A percentile compares a stretch with the other conserved stretches of the same genome.
These are phyloP conservation scores for Serrognathus titanus DNA, from an alignment of 2,888 invertebrate species.

Conservation along the genomic window DNA sequence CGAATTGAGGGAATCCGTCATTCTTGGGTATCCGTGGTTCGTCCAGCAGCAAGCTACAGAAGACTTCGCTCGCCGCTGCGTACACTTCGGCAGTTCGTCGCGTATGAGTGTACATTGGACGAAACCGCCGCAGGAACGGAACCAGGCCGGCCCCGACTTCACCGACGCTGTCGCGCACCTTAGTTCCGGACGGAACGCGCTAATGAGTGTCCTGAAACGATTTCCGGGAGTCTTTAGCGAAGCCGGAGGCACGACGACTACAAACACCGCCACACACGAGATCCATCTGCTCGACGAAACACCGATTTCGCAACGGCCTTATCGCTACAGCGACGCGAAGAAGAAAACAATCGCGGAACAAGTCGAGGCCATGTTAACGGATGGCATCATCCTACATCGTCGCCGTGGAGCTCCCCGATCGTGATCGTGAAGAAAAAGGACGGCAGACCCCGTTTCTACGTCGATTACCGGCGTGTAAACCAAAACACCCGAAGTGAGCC, in stretches of 20 bases:
- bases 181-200: too few relatives aligned
- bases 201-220: too few relatives aligned
- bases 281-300: background rate
- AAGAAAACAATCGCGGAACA: constrained; percentile 20
- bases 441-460: constrained; percentile 23
- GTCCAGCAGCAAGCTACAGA: too few relatives aligned
- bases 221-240: background rate
- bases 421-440: constrained; percentile 27
- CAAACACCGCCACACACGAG: background rate
- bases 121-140: too few relatives aligned
- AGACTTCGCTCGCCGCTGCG: too few relatives aligned
- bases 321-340: constrained; percentile 22
- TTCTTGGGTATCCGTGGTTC: too few relatives aligned
- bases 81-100: too few relatives aligned
- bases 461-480: constrained; percentile 27
- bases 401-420: constrained; percentile 20
- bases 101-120: too few relatives aligned
- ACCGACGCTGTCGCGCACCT: too few relatives aligned
- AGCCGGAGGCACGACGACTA: background rate
- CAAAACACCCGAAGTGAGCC: constrained; percentile 11
- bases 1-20: too few relatives aligned
- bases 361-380: constrained; percentile 24
- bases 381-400: constrained; percentile 23
- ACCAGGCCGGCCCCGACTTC: too few relatives aligned
- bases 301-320: constrained; percentile 22